Evolutionary conservation across 2,888 invertebrate species (phyloP).

Genomic region (Acleris cristana): DNA sequence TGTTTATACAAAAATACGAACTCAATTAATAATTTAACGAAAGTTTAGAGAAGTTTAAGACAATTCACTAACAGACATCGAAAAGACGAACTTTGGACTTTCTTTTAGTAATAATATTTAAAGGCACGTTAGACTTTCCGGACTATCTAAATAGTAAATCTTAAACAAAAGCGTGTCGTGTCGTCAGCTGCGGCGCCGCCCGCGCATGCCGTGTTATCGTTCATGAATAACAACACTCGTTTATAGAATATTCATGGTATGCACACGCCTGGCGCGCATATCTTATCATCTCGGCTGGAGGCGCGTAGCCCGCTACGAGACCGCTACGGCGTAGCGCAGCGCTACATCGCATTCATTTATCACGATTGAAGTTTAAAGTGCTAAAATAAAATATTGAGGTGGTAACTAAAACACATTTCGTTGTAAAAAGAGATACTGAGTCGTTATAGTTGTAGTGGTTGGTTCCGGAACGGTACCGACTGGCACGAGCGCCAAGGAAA

Average conservation of each 20-base stretch:
- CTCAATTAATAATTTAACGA: not conserved
- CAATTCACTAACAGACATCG: too few relatives aligned
- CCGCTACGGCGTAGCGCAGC: slow-evolving; percentile 21
- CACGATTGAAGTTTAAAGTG: too few relatives aligned
- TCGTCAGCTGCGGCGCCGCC: slow-evolving; percentile 15
- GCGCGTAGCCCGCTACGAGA: slow-evolving; percentile 26
- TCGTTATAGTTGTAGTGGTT: slow-evolving; percentile 17
- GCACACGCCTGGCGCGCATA: slow-evolving; percentile 34
- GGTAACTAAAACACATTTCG: not conserved
- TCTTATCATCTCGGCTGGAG: slow-evolving; percentile 31
- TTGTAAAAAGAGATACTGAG: not conserved
- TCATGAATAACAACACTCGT: slow-evolving; percentile 36
- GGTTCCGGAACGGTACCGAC: slow-evolving; percentile 13
- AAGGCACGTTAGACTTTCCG: not conserved
- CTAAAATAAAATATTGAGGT: too few relatives aligned
- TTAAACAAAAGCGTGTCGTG: slow-evolving; percentile 18
- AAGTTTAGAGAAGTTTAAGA: too few relatives aligned
- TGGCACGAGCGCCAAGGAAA: slow-evolving; percentile 28
- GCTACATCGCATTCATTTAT: not conserved
- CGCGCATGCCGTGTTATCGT: slow-evolving; percentile 24
- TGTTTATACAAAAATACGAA: not conserved
- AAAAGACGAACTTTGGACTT: not conserved
- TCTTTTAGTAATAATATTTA: not conserved
- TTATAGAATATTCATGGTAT: slow-evolving; percentile 37
- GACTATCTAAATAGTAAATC: slow-evolving; percentile 11